Percentiles rank a stretch among this genome's conserved stretches.
These are phyloP conservation scores for Acanthurus lineatus DNA, from an alignment of 2,797 vertebrate genomes.

Conservation along the genomic window DNA sequence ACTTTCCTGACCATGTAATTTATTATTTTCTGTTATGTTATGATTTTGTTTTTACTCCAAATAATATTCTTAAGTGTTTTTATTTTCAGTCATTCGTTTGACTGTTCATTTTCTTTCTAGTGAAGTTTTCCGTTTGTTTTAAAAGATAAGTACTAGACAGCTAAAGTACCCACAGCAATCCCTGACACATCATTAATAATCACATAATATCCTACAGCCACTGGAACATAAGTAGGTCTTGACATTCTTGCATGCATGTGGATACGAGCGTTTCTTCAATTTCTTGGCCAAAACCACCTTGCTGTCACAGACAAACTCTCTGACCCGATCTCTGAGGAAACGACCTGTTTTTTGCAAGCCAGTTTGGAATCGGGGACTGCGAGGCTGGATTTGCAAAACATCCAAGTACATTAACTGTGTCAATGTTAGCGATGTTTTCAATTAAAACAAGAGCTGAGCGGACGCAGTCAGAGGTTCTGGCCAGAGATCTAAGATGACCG, in stretches of 20 bases:
- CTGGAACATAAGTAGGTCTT: slow-evolving; percentile 47
- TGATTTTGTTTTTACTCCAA: slow-evolving; percentile 3
- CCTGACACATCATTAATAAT: slow-evolving; percentile 44
- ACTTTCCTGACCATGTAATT: background rate
- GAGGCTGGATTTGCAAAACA: slow-evolving; percentile 65
- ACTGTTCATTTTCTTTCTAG: background rate
- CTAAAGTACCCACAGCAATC: slow-evolving; percentile 23
- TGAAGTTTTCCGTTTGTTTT: slow-evolving; percentile 31
- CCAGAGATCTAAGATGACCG: slow-evolving; percentile 74
- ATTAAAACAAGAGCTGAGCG: slow-evolving; percentile 83
- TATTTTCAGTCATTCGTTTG: background rate
- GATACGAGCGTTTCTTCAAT: slow-evolving; percentile 49
- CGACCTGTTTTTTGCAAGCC: slow-evolving; percentile 29
- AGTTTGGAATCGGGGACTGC: slow-evolving; percentile 54
- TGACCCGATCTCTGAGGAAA: slow-evolving; percentile 72
- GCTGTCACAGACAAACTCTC: slow-evolving; percentile 77
- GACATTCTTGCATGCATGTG: slow-evolving; percentile 44
- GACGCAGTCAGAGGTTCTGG: slow-evolving; percentile 77
- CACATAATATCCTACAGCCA: slow-evolving; percentile 32
- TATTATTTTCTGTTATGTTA: background rate
- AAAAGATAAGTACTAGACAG: slow-evolving; percentile 23
- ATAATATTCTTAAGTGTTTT: slow-evolving; percentile 1
- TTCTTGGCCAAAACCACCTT: slow-evolving; percentile 58
- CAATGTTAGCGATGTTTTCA: slow-evolving; percentile 85
- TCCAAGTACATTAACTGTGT: slow-evolving; percentile 82